These are phyloP conservation scores for Glomeris maerens DNA, from an alignment of 1,140 invertebrate species.

Conservation along the genomic window DNA sequence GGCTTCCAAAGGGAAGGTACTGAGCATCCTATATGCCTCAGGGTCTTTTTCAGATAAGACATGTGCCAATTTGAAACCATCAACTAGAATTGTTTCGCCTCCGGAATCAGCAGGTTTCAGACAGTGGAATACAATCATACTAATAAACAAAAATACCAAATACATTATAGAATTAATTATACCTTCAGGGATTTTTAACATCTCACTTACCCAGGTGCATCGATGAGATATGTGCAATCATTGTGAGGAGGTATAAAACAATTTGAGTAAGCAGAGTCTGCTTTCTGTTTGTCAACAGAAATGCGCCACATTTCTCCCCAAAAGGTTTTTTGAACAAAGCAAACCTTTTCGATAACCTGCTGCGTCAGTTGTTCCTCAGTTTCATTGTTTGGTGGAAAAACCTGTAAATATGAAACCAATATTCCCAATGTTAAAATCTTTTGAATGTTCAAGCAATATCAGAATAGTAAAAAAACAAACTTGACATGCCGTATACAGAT, in stretches of 20 bases:
- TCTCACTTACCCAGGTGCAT: conserved; percentile 45
- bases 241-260: conserved; percentile 37
- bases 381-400: background rate
- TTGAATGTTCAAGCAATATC: background rate
- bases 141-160: too few relatives aligned
- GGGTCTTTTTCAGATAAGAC: too few relatives aligned
- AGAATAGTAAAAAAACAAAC: background rate
- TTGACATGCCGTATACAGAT: background rate
- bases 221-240: conserved; percentile 55
- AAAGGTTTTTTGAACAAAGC: background rate
- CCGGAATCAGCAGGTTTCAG: too few relatives aligned
- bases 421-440: background rate
- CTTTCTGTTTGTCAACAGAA: conserved; percentile 36
- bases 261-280: conserved; percentile 50
- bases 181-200: background rate
- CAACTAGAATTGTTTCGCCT: too few relatives aligned
- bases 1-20: too few relatives aligned
- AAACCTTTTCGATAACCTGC: background rate
- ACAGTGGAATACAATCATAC: too few relatives aligned
- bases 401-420: background rate
- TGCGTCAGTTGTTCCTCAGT: background rate
- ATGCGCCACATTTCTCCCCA: conserved; percentile 27
- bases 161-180: too few relatives aligned
- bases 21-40: too few relatives aligned
- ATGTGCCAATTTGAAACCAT: too few relatives aligned